A percentile compares a stretch with the other conserved stretches of the same genome.
These are phyloP conservation scores for Channa striata DNA, from an alignment of 2,797 vertebrate genomes.

Conservation along the genomic window DNA sequence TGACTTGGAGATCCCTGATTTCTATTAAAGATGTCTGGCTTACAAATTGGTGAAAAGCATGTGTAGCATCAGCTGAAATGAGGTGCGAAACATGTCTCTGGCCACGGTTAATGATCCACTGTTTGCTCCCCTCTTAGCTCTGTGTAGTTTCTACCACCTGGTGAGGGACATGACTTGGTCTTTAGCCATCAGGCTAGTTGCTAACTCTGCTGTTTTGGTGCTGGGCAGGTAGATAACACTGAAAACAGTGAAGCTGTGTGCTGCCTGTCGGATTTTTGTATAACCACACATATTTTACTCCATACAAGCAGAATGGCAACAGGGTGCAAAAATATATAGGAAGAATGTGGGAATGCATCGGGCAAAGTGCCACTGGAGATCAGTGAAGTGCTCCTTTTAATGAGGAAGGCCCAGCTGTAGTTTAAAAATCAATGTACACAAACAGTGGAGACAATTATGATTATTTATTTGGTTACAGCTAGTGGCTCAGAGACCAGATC, in stretches of 20 bases:
- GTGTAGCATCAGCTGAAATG: no score
- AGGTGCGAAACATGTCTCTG: no score
- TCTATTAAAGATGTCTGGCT: no score
- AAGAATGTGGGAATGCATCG: background rate
- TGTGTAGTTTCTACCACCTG: no score
- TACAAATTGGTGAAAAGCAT: no score
- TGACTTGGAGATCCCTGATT: background rate
- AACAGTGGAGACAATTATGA: conserved; percentile 3
- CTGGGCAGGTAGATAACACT: background rate
- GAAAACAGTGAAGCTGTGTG: background rate
- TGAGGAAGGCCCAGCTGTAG: conserved; percentile 20
- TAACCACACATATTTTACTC: background rate
- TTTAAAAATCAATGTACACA: conserved; percentile 15
- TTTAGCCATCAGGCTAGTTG: no score
- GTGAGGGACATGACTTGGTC: no score
- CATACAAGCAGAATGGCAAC: background rate
- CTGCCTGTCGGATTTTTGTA: background rate
- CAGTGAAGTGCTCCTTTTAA: background rate
- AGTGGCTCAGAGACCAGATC: conserved; percentile 32
- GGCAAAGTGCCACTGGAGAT: background rate
- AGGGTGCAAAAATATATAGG: background rate
- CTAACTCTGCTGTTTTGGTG: no score
- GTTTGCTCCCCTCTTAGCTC: no score
- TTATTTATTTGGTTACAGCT: conserved; percentile 23
- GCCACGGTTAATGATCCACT: no score